phyloP scores from a whole-genome alignment of 2,113 vertebrate species.

The Psophia crepitans region DNA sequence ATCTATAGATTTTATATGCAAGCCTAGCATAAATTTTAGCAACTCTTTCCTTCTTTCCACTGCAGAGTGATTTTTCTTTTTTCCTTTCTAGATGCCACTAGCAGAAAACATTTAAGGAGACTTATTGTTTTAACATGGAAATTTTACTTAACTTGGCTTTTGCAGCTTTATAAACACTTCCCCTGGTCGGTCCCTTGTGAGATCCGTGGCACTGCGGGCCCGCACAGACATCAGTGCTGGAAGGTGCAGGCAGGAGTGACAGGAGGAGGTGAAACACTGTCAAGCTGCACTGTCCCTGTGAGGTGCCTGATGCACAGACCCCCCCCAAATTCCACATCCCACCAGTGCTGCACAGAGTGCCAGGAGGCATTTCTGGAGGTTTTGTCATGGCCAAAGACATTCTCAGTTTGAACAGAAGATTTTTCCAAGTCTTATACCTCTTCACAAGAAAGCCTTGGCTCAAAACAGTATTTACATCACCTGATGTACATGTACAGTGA shows the following conservation, averaged over 20 bases:
- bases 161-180: not conserved
- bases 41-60: not conserved
- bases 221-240: rapidly evolving
- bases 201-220: not conserved
- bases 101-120: not conserved
- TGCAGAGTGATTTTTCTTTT: not conserved
- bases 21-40: not conserved
- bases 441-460: not conserved
- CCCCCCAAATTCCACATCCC: not conserved
- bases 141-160: not conserved
- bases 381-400: not conserved
- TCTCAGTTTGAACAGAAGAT: not conserved
- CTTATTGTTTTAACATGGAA: not conserved
- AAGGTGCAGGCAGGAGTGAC: not conserved
- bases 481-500: not conserved
- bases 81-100: not conserved
- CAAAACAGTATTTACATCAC: not conserved
- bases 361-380: not conserved
- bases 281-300: not conserved
- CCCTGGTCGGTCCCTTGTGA: not conserved
- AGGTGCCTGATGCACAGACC: rapidly evolving
- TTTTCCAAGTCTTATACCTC: not conserved
- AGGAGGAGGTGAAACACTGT: not conserved
- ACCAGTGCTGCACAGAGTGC: not conserved
- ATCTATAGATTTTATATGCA: not conserved